Evolutionary conservation across 2,113 vertebrate species (phyloP).

Genomic region (Austrofundulus limnaeus): DNA sequence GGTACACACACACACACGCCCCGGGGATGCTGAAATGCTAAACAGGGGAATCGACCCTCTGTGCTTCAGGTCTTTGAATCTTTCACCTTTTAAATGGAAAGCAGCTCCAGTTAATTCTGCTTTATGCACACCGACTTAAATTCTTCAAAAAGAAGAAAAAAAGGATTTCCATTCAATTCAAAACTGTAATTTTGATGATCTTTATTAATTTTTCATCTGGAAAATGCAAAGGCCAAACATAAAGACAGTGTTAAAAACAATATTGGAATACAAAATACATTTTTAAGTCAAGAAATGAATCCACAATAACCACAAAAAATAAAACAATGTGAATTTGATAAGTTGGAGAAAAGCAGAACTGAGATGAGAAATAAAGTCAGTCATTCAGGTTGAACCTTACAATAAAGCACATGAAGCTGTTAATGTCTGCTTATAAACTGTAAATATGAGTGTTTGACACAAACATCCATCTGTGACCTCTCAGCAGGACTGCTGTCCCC

Average conservation of each 20-base stretch:
- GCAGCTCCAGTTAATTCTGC: conserved; percentile 53
- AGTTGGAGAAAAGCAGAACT: conserved; percentile 52
- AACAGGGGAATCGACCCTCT: conserved; percentile 59
- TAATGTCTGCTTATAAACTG: conserved; percentile 47
- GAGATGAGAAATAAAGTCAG: conserved; percentile 14
- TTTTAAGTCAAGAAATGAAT: conserved; percentile 35
- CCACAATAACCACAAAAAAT: conserved; percentile 43
- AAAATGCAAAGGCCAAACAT: conserved; percentile 64
- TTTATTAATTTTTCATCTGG: conserved; percentile 61
- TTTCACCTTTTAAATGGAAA: conserved; percentile 71
- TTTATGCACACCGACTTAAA: background rate
- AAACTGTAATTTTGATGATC: conserved; percentile 4
- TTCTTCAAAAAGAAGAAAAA: background rate
- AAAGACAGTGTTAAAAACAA: conserved; percentile 49
- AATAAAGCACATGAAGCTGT: conserved; percentile 33
- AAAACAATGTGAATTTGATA: conserved; percentile 28
- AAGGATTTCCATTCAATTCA: background rate
- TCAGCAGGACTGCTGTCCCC: conserved; percentile 31
- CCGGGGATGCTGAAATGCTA: conserved; percentile 62
- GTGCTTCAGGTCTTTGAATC: conserved; percentile 54
- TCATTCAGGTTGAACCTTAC: conserved; percentile 5
- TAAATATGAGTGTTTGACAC: conserved; percentile 59
- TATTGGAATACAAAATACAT: conserved; percentile 33
- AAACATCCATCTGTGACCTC: conserved; percentile 38
- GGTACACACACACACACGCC: conserved; percentile 31